phyloP scores from a whole-genome alignment of 2,888 invertebrate species.

The Zaprionus lineosus region DNA sequence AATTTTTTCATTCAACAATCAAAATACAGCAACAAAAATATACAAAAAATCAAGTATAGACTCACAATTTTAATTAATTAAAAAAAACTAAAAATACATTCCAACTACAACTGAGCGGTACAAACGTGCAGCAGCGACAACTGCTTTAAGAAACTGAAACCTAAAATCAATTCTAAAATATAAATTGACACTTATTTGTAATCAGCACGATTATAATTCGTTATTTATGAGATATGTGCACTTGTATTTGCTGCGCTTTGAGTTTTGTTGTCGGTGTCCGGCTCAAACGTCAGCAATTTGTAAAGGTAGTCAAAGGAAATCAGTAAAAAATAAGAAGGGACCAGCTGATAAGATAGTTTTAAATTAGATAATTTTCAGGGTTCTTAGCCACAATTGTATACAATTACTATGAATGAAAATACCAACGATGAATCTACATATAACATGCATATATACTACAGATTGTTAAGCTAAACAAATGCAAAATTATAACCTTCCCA shows the following conservation, averaged over 20 bases:
- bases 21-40: no score
- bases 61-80: conserved; percentile 11
- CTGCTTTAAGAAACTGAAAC: conserved; percentile 46
- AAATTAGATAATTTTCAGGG: conserved; percentile 16
- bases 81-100: neutral
- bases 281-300: conserved; percentile 61
- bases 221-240: conserved; percentile 48
- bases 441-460: conserved; percentile 10
- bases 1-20: neutral
- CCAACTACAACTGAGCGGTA: conserved; percentile 12
- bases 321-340: conserved; percentile 19
- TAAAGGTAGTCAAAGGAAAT: conserved; percentile 24
- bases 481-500: neutral
- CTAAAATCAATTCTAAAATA: conserved; percentile 52
- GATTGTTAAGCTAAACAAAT: no score
- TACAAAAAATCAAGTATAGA: neutral
- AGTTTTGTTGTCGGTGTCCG: conserved; percentile 24
- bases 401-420: neutral
- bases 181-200: conserved; percentile 60
- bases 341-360: conserved; percentile 40
- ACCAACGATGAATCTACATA: neutral
- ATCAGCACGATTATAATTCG: conserved; percentile 63
- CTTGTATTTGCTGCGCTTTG: conserved; percentile 58
- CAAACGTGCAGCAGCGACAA: conserved; percentile 47
- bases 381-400: conserved; percentile 36